Evolutionary conservation across 2,113 vertebrate genomes (phyloP).

Genomic region (Toxotes jaculatrix): DNA sequence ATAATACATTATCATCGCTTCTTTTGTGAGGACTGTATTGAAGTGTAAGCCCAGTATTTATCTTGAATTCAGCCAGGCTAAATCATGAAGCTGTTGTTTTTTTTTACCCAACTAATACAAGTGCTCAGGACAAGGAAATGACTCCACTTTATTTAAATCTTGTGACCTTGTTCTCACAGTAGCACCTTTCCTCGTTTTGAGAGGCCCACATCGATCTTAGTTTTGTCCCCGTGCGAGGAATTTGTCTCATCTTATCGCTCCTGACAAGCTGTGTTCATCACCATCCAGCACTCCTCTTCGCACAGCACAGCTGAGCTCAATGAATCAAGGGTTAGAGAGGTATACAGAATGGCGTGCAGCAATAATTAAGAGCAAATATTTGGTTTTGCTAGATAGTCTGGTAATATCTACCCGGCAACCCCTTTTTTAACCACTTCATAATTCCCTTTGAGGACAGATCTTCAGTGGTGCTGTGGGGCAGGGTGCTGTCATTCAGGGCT

Average conservation of each 20-base stretch:
- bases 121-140: conserved; percentile 5
- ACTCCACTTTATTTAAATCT: conserved; percentile 45
- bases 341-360: conserved; percentile 3
- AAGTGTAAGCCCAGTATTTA: not conserved
- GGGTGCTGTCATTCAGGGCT: not conserved
- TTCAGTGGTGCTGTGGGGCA: not conserved
- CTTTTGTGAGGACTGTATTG: not conserved
- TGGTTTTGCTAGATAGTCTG: not conserved
- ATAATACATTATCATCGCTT: conserved; percentile 21
- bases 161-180: conserved; percentile 53
- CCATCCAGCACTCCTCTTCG: conserved; percentile 25
- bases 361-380: conserved; percentile 26
- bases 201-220: conserved; percentile 61
- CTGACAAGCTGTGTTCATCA: conserved; percentile 67
- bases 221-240: conserved; percentile 51
- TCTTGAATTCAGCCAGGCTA: not conserved
- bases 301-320: conserved; percentile 20
- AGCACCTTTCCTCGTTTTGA: conserved; percentile 41
- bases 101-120: not conserved
- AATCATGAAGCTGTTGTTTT: conserved; percentile 3
- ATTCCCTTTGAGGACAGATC: conserved; percentile 21
- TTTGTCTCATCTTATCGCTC: conserved; percentile 73
- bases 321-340: conserved; percentile 7
- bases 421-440: conserved; percentile 27
- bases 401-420: not conserved